phyloP scores from a whole-genome alignment of 2,888 invertebrate species.

The Ceramica pisi region DNA sequence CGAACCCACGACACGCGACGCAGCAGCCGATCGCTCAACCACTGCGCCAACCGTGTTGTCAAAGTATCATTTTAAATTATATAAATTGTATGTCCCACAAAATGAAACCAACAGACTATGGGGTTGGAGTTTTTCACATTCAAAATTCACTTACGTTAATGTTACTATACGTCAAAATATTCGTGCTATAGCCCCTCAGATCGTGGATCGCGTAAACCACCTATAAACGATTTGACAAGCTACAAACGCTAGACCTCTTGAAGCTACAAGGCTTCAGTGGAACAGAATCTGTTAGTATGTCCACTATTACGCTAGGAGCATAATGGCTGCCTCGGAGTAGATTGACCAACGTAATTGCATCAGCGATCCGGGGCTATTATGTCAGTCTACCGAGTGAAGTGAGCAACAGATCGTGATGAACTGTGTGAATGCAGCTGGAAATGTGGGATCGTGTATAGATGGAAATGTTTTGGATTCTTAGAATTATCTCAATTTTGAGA shows the following conservation, averaged over 20 bases:
- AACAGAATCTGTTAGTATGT: constrained; percentile 17
- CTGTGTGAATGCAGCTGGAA: neutral
- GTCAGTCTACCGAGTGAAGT: constrained; percentile 23
- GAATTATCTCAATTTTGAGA: neutral
- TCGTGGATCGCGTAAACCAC: too few species aligned
- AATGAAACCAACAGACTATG: too few species aligned
- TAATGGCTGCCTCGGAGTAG: constrained; percentile 44
- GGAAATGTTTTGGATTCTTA: neutral
- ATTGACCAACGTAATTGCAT: constrained; percentile 51
- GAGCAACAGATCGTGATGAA: neutral
- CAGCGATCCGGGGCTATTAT: constrained; percentile 14
- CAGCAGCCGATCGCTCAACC: too few species aligned
- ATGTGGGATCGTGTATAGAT: neutral
- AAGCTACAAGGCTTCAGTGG: neutral
- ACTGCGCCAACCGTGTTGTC: too few species aligned
- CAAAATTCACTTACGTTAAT: too few species aligned
- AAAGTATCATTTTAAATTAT: too few species aligned
- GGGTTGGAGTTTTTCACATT: too few species aligned
- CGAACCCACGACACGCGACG: too few species aligned
- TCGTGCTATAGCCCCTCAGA: too few species aligned
- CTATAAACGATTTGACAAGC: too few species aligned
- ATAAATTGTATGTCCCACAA: too few species aligned
- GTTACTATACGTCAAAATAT: too few species aligned
- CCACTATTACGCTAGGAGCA: constrained; percentile 38
- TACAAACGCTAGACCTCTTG: neutral